Evolutionary conservation across 2,888 invertebrate genomes (phyloP).

Genomic region (Ectemnius continuus): DNA sequence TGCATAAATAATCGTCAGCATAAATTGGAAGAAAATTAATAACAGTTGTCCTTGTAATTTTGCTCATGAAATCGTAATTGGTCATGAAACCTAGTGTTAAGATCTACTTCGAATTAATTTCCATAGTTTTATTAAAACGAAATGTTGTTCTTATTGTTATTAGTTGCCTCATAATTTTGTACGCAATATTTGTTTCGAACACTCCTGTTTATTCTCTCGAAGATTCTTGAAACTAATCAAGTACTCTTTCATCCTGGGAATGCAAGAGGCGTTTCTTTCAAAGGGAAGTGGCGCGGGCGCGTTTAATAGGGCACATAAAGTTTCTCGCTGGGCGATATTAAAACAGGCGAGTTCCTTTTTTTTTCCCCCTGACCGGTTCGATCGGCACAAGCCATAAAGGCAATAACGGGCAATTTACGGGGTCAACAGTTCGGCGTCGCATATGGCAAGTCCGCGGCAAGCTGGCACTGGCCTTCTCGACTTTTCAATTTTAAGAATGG

Average conservation of each 20-base stretch:
- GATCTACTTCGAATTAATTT: too few species aligned
- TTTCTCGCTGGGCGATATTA: constrained; percentile 60
- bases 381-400: constrained; percentile 52
- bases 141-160: too few species aligned
- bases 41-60: too few species aligned
- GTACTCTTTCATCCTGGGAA: neutral
- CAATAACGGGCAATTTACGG: constrained; percentile 68
- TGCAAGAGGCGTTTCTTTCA: neutral
- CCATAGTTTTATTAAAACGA: too few species aligned
- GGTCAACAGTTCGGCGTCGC: constrained; percentile 60
- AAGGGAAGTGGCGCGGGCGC: neutral
- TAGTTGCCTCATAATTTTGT: too few species aligned
- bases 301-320: constrained; percentile 31
- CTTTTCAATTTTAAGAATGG: constrained; percentile 49
- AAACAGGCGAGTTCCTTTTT: constrained; percentile 35
- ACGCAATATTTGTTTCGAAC: too few species aligned
- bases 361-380: constrained; percentile 28
- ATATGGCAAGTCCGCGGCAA: constrained; percentile 51
- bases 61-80: too few species aligned
- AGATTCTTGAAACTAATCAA: too few species aligned
- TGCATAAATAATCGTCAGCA: too few species aligned
- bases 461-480: constrained; percentile 48
- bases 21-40: too few species aligned
- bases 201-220: too few species aligned
- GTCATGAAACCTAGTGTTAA: too few species aligned